Evolutionary conservation across 2,113 vertebrate species (phyloP), one percentile per base, ranked within the genome.

Genomic region (Pluvianellus socialis): DNA sequence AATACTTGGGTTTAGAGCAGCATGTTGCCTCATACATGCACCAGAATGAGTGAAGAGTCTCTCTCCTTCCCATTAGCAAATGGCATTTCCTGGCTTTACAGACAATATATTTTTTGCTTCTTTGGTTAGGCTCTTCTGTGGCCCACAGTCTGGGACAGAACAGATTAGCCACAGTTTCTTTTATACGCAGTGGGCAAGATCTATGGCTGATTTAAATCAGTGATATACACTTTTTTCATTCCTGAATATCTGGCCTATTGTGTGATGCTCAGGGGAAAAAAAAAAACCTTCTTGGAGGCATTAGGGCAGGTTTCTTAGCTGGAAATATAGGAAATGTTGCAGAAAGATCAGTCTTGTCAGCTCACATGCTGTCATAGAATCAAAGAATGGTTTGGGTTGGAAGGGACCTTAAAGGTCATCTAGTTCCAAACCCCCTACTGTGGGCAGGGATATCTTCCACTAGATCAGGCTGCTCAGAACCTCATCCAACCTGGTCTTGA

Each of bases 81-180:
- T 74, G 86, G 13, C 62, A 70, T 95, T 86, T 92, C 66, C 81
- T 86, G 53, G 30, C 44, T 90, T 86, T 92, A 73, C 35, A 82
- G 59, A 26, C 59, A 73, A 56, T 56, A 6, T 55, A 18, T 44
- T n/a, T 61, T 81, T 88, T 81, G 19, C n/a, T 90, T 79, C 53
- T 47, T 80, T 86, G 49, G 18, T 70, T 90, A 21, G n/a, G 6
- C 63, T 87, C 12, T 83, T 75, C 55, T 79, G 52, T 85, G 44
- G 28, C 12, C 16, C 27, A 20, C 22, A 79, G 62, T 45, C 38
- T 84, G 53, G 11, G 26, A 84, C 74, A 77, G 32, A 74, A 26
- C 15, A 80, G 30, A 83, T 45, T 38, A 74, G 14, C 40, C 61
- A 45, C 28, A 55, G 23, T 5, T 58, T 71, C 68, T 81, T 74